Conservation (phyloP, 2,888 invertebrate genomes). For the Napeogenes inachia region DNA sequence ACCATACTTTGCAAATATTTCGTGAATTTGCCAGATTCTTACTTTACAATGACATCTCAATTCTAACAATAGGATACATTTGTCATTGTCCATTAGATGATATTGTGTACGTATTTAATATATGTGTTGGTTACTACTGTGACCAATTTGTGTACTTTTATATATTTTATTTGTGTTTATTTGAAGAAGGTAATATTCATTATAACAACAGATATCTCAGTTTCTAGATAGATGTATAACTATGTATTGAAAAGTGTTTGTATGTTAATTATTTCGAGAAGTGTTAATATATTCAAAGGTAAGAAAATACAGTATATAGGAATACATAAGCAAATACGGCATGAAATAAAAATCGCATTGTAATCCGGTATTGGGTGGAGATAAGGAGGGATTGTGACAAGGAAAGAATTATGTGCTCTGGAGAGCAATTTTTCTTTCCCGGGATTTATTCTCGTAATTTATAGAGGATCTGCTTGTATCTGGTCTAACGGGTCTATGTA, state of each 20-base stretch:
- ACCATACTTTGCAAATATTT: constrained; percentile 55
- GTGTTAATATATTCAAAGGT: constrained; percentile 24
- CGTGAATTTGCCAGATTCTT: constrained; percentile 68
- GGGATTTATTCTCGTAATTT: constrained; percentile 77
- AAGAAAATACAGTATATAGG: constrained; percentile 30
- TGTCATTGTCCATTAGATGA: constrained; percentile 74
- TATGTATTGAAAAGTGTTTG: background rate
- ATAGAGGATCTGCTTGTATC: constrained; percentile 76
- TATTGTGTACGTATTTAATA: constrained; percentile 62
- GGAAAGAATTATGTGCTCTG: constrained; percentile 78
- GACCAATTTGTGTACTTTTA: constrained; percentile 27
- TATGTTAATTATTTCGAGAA: constrained; percentile 1
- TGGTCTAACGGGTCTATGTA: constrained; percentile 66
- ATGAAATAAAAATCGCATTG: constrained; percentile 77
- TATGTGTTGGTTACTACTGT: constrained; percentile 39
- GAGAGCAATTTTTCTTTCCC: constrained; percentile 77
- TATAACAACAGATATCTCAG: too few species aligned
- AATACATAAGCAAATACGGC: constrained; percentile 56
- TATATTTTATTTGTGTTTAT: too few species aligned
- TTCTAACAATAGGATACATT: constrained; percentile 67
- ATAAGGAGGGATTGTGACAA: constrained; percentile 78
- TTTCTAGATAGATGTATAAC: too few species aligned
- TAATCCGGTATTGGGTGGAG: constrained; percentile 77
- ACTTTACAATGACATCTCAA: constrained; percentile 63
- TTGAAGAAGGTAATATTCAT: too few species aligned